These are phyloP conservation scores for Cyanoderma ruficeps DNA, from an alignment of 2,113 vertebrate species.

Conservation along the genomic window DNA sequence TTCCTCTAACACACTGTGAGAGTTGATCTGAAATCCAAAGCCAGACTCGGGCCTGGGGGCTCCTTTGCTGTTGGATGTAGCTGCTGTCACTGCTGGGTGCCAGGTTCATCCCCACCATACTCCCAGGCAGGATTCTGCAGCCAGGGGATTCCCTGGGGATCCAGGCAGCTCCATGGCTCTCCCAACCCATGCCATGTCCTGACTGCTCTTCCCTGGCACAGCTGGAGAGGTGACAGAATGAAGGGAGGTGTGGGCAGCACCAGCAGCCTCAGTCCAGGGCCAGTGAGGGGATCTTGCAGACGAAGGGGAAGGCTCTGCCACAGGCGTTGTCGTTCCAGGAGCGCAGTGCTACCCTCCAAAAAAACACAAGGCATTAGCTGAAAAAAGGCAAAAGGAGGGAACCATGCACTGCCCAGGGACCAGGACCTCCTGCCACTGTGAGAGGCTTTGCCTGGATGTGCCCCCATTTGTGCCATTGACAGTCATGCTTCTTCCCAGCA, in stretches of 20 bases:
- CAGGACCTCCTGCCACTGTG: fast-evolving
- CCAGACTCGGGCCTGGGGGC: not conserved
- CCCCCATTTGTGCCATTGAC: not conserved
- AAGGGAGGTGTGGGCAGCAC: not conserved
- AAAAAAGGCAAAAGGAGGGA: not conserved
- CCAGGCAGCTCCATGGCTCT: not conserved
- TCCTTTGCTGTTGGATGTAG: not conserved
- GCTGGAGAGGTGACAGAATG: not conserved
- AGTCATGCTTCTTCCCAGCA: not conserved
- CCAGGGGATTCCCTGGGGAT: not conserved
- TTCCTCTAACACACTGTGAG: fast-evolving
- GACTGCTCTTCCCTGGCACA: not conserved
- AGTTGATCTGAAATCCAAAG: not conserved
- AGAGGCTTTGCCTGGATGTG: not conserved
- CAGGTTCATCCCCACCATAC: fast-evolving
- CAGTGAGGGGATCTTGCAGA: constrained; percentile 81
- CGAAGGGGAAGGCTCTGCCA: constrained; percentile 79
- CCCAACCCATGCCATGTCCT: fast-evolving
- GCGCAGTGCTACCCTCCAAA: constrained; percentile 70
- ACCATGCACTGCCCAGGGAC: fast-evolving
- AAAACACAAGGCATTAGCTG: not conserved
- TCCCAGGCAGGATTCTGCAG: not conserved
- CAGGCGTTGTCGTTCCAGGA: constrained; percentile 86
- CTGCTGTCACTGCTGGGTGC: not conserved
- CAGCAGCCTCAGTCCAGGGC: constrained; percentile 58